A percentile compares a stretch with the other conserved stretches of the same genome.
These are phyloP conservation scores for Amblyopsis rosae DNA, from an alignment of 2,113 vertebrate species.

Conservation along the genomic window DNA sequence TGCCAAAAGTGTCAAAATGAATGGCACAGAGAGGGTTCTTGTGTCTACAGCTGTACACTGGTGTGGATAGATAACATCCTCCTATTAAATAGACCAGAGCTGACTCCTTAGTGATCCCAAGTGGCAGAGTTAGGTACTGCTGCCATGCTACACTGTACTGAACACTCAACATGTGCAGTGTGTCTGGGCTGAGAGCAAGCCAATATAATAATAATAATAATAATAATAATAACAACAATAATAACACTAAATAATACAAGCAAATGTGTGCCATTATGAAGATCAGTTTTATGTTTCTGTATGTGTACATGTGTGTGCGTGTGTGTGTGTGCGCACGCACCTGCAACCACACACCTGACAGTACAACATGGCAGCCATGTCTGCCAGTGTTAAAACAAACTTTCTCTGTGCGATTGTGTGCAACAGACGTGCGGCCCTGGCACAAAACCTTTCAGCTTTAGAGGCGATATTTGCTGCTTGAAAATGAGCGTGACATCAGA, in stretches of 20 bases:
- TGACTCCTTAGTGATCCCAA: conserved; percentile 47
- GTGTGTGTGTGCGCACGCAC: neutral
- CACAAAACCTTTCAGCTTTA: conserved; percentile 32
- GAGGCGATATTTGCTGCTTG: conserved; percentile 28
- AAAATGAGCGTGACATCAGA: conserved; percentile 54
- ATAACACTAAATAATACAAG: too few relatives aligned
- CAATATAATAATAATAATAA: too few relatives aligned
- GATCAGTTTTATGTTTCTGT: neutral
- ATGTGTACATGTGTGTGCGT: neutral
- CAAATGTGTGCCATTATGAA: too few relatives aligned
- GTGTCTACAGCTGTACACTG: neutral
- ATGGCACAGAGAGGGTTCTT: neutral
- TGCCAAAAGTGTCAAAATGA: neutral
- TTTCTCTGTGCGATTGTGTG: too few relatives aligned
- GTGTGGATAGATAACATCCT: neutral
- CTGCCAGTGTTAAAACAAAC: too few relatives aligned
- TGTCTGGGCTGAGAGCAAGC: neutral
- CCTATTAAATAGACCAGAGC: neutral
- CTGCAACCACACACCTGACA: neutral
- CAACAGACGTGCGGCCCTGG: conserved; percentile 3
- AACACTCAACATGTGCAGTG: neutral
- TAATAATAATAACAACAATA: too few relatives aligned
- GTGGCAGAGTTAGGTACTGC: conserved; percentile 46
- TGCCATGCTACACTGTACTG: too few relatives aligned
- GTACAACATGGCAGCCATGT: too few relatives aligned